Evolutionary conservation across 1,140 invertebrate species (phyloP).

Genomic region (Heterodera schachtii): DNA sequence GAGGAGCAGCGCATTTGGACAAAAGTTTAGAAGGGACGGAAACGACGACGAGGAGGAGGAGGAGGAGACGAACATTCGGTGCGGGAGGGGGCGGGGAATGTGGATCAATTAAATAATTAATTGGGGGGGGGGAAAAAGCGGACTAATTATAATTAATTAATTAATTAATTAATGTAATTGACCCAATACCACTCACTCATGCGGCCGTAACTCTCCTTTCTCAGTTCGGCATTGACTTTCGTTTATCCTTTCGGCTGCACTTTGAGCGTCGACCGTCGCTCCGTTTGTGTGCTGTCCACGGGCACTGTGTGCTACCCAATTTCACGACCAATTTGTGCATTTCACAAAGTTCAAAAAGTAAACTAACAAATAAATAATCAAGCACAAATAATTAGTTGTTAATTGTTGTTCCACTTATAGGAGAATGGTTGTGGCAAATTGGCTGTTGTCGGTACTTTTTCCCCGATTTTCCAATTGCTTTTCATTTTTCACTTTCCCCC

Average conservation of each 20-base stretch:
- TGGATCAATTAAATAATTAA: neutral
- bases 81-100: neutral
- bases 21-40: slow-evolving; percentile 7
- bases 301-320: slow-evolving; percentile 89
- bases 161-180: too few relatives aligned
- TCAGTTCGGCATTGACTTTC: slow-evolving; percentile 76
- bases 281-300: slow-evolving; percentile 83
- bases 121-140: too few relatives aligned
- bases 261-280: slow-evolving; percentile 86
- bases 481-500: neutral
- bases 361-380: too few relatives aligned
- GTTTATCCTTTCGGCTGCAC: slow-evolving; percentile 95
- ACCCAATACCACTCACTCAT: too few relatives aligned
- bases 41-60: neutral
- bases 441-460: slow-evolving; percentile 13
- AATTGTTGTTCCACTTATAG: slow-evolving; percentile 1
- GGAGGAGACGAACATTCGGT: slow-evolving; percentile 16
- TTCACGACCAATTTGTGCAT: slow-evolving; percentile 85
- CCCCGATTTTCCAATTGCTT: too few relatives aligned
- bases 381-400: neutral
- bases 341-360: slow-evolving; percentile 70
- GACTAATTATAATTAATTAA: too few relatives aligned
- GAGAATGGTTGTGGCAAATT: slow-evolving; percentile 15
- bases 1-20: neutral
- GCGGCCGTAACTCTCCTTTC: slow-evolving; percentile 51